phyloP scores from a whole-genome alignment of 2,797 vertebrate species.

The Ceryle rudis region DNA sequence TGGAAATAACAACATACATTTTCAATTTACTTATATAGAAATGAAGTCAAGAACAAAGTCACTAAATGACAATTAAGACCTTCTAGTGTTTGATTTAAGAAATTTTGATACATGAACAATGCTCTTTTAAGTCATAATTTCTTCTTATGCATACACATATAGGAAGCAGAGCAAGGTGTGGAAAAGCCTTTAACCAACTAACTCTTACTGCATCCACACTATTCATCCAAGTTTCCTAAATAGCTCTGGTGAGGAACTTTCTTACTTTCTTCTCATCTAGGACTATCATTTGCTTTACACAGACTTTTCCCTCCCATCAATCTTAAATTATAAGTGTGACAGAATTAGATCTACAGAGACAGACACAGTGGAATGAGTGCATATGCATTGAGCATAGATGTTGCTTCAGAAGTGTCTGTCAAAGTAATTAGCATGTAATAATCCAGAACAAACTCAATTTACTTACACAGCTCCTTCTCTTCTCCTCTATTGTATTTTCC shows the following conservation, averaged over 20 bases:
- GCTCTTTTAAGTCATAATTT: background rate
- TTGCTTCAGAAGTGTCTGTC: slow-evolving; percentile 44
- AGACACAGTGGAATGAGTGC: background rate
- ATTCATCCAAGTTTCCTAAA: background rate
- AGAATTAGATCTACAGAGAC: slow-evolving; percentile 32
- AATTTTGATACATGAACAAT: background rate
- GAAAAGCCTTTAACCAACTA: background rate
- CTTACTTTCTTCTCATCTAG: background rate
- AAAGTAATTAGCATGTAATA: slow-evolving; percentile 52
- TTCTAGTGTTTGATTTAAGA: background rate
- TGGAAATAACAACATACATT: background rate
- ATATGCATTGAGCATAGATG: slow-evolving; percentile 5
- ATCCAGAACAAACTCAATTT: slow-evolving; percentile 16
- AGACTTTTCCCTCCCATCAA: background rate
- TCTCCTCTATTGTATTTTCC: background rate
- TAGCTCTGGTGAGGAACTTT: background rate
- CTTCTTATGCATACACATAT: background rate
- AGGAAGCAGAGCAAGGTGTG: background rate
- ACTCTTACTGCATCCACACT: background rate
- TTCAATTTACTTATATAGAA: background rate
- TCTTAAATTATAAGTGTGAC: slow-evolving; percentile 38
- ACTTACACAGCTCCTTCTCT: background rate
- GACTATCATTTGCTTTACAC: background rate
- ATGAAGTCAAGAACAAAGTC: background rate
- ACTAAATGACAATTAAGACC: background rate